These are phyloP conservation scores for Kuschelorhynchus macadamiae DNA, from an alignment of 2,888 invertebrate genomes.

Conservation along the genomic window DNA sequence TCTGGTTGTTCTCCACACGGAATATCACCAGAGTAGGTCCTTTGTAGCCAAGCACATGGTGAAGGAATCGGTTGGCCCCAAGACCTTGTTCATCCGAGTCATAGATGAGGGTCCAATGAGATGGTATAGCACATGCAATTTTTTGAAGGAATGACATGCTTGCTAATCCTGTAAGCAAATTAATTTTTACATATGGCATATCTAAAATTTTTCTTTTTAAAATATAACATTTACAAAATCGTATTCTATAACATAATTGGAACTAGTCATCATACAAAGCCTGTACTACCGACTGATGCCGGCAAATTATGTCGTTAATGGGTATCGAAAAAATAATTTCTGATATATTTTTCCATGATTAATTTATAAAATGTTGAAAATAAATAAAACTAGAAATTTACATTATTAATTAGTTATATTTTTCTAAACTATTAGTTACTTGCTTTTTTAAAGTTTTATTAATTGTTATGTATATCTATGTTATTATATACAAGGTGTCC, in stretches of 20 bases:
- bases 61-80: constrained; percentile 88
- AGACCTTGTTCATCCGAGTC: constrained; percentile 87
- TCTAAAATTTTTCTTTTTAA: background rate
- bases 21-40: constrained; percentile 77
- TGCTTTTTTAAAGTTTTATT: too few species aligned
- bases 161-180: constrained; percentile 57
- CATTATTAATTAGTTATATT: too few species aligned
- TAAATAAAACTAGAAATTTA: too few species aligned
- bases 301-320: too few species aligned
- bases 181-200: background rate
- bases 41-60: constrained; percentile 87
- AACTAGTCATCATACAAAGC: too few species aligned
- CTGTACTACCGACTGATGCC: too few species aligned
- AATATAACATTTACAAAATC: too few species aligned
- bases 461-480: too few species aligned
- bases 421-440: too few species aligned
- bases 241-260: too few species aligned
- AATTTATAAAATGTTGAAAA: constrained; percentile 1
- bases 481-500: too few species aligned
- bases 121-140: constrained; percentile 77
- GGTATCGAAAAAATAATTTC: too few species aligned
- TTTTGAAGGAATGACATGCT: constrained; percentile 74
- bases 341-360: background rate
- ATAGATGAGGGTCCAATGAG: constrained; percentile 90
- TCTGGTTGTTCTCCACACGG: constrained; percentile 73